These are phyloP conservation scores for Ictalurus furcatus DNA, from an alignment of 2,113 vertebrate genomes.

Conservation along the genomic window DNA sequence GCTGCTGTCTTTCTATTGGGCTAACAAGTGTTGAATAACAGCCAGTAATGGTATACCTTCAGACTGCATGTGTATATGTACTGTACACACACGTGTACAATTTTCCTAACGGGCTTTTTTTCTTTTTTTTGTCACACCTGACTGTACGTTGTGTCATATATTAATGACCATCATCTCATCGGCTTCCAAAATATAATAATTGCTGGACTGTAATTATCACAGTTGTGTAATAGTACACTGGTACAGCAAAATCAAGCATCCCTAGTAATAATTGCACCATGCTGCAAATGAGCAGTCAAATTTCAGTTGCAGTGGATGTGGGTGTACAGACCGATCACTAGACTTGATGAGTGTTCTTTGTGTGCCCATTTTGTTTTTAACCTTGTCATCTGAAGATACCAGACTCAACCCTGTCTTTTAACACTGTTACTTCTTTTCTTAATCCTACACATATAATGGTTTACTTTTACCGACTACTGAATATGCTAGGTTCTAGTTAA, in stretches of 20 bases:
- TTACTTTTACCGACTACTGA: too few species aligned
- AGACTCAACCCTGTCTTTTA: not conserved
- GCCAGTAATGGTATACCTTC: not conserved
- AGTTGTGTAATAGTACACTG: constrained; percentile 19
- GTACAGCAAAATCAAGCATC: constrained; percentile 8
- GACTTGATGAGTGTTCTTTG: not conserved
- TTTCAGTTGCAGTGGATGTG: not conserved
- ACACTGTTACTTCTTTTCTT: not conserved
- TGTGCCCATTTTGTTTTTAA: not conserved
- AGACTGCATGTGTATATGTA: not conserved
- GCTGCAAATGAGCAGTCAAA: not conserved
- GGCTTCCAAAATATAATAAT: constrained; percentile 22
- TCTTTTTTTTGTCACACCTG: not conserved
- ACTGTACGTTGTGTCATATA: not conserved
- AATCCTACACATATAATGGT: not conserved
- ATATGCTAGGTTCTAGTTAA: not conserved
- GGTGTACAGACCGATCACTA: not conserved
- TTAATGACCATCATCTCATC: constrained; percentile 19
- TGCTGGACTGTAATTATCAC: constrained; percentile 23
- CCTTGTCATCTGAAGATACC: not conserved
- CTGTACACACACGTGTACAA: not conserved
- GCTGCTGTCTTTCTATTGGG: not conserved
- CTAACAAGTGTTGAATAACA: not conserved
- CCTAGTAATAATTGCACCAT: not conserved
- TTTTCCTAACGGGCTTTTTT: not conserved